Conservation (phyloP, 2,113 vertebrate species). For the Dascyllus trimaculatus region DNA sequence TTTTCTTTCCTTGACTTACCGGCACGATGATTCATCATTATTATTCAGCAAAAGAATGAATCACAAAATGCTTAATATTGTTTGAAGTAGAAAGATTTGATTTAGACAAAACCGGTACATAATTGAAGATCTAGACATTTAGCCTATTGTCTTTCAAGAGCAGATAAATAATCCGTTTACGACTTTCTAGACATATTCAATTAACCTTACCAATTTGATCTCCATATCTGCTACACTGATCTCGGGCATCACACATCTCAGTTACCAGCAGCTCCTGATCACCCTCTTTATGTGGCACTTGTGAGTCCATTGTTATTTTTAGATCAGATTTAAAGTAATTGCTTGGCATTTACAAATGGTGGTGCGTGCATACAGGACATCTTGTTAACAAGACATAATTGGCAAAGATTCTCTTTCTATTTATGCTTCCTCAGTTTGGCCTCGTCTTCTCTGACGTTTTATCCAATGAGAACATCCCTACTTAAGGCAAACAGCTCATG, state of each 20-base stretch:
- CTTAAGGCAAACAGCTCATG: too few species aligned
- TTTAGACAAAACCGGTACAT: too few species aligned
- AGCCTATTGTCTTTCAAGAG: too few species aligned
- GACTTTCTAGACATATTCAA: neutral
- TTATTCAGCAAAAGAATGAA: neutral
- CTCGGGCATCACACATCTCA: neutral
- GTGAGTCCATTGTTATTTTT: neutral
- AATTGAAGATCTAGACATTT: too few species aligned
- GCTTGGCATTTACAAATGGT: too few species aligned
- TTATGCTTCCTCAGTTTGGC: too few species aligned
- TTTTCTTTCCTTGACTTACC: neutral
- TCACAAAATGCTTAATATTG: conserved; percentile 1
- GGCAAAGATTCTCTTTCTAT: too few species aligned
- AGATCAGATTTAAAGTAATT: neutral
- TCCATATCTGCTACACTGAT: neutral
- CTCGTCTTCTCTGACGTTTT: too few species aligned
- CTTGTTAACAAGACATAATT: too few species aligned
- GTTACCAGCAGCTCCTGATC: neutral
- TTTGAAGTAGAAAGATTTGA: neutral
- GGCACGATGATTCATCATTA: conserved; percentile 15
- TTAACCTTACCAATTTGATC: neutral
- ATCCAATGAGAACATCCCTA: too few species aligned
- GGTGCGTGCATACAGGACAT: too few species aligned
- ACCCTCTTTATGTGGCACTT: neutral
- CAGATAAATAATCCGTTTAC: neutral